Percentiles rank a stretch among this genome's conserved stretches.
Conservation (phyloP, 2,113 vertebrate species). For the Lophius piscatorius region DNA sequence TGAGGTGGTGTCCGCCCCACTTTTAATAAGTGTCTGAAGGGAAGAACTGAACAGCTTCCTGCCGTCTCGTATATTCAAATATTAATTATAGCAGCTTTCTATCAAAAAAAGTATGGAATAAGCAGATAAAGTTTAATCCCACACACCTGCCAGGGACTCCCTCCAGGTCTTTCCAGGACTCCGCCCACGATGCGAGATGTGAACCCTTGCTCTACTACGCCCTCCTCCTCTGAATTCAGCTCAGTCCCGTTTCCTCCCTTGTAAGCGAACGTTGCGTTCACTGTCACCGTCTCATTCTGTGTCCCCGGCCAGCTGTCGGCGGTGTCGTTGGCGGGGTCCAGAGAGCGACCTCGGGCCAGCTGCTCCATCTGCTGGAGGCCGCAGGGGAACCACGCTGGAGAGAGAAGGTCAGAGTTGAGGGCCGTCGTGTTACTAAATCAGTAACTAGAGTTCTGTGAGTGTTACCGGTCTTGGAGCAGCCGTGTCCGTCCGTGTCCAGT, state of each 20-base stretch:
- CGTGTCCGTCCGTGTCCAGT: slow-evolving; percentile 47
- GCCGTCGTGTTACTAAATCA: not conserved
- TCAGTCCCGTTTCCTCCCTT: not conserved
- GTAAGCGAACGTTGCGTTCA: not conserved
- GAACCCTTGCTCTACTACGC: not conserved
- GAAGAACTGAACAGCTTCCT: too few species aligned
- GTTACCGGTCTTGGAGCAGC: slow-evolving; percentile 51
- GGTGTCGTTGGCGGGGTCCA: slow-evolving; percentile 6
- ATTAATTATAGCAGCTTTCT: too few species aligned
- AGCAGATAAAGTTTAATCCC: too few species aligned
- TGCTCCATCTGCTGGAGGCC: slow-evolving; percentile 29
- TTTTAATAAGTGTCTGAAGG: too few species aligned
- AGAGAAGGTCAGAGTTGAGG: not conserved
- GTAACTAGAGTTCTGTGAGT: not conserved
- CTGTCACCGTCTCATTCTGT: not conserved
- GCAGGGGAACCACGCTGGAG: slow-evolving; percentile 58
- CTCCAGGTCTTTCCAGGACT: slow-evolving; percentile 75
- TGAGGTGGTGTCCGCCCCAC: too few species aligned
- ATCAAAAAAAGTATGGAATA: too few species aligned
- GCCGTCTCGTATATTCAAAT: too few species aligned
- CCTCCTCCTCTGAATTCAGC: not conserved
- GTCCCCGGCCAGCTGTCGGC: not conserved
- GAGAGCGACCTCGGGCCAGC: slow-evolving; percentile 12
- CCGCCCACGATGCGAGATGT: slow-evolving; percentile 77
- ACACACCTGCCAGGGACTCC: slow-evolving; percentile 88